Evolutionary conservation across 2,113 vertebrate species (phyloP).

Genomic region (Coptodon bakossiorum): DNA sequence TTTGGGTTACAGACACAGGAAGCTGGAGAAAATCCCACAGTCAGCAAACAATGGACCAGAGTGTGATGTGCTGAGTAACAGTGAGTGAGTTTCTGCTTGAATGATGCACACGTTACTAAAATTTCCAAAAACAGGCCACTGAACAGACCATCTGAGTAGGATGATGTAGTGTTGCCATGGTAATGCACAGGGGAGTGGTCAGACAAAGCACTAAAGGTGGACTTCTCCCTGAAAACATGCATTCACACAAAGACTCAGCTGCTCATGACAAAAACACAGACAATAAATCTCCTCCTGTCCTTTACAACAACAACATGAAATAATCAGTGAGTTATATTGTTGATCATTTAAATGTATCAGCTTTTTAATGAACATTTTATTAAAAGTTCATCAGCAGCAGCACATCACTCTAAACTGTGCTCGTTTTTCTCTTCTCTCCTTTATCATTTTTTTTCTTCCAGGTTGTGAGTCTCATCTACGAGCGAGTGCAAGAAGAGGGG

Average conservation of each 20-base stretch:
- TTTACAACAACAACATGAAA: not conserved
- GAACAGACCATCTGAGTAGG: not conserved
- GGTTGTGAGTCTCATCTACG: too few relatives aligned
- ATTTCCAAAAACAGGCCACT: not conserved
- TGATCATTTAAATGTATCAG: too few relatives aligned
- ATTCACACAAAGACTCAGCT: not conserved
- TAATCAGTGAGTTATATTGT: not conserved
- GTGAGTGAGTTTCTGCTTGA: not conserved
- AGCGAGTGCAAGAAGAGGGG: too few relatives aligned
- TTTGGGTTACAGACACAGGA: not conserved
- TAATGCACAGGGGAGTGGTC: not conserved
- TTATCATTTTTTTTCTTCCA: not conserved
- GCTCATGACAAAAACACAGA: conserved; percentile 5
- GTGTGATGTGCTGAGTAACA: not conserved
- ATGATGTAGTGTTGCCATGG: conserved; percentile 6
- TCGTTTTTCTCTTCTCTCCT: accelerated
- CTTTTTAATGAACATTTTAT: too few relatives aligned
- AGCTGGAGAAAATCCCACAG: not conserved
- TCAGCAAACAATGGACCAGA: not conserved
- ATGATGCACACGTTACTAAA: not conserved
- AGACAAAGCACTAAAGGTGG: not conserved
- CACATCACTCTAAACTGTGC: not conserved
- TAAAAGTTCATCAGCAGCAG: not conserved
- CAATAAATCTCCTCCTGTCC: not conserved
- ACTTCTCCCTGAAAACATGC: not conserved